Evolutionary conservation across 2,113 vertebrate species (phyloP), one percentile per base, ranked within the genome.

Genomic region (Natator depressus): DNA sequence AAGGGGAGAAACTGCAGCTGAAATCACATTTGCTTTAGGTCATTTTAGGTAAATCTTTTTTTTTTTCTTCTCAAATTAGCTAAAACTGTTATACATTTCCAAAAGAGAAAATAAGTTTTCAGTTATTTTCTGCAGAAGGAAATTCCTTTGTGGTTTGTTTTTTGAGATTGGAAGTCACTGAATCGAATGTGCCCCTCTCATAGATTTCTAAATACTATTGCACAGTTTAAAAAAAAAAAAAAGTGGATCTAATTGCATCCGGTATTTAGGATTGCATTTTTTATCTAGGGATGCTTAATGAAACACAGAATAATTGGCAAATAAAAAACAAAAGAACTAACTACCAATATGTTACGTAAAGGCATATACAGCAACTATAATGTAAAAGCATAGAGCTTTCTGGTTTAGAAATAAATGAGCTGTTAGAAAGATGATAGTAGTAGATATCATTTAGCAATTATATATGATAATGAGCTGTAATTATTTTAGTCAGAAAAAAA

Each of bases 91-190:
- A 29, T 69, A 91, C 84, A 19, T 92, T 88, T 89, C 91, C 57
- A 95, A 88, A 65, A 83, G 83, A 75, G 38, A 85, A 88, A 94
- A 75, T 84, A 92, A 31, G 49, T 79, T 89, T 93, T 7, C 38
- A 80, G 89, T 94, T 92, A 80, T 72, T 94, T 91, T 54, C 79
- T 95, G 80, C 47, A 84, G 88, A 92, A 91, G 53, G 51, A 94
- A 92, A 38, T 92, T 94, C 87, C 93, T 95, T 47, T 91, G 88
- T 83, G 29, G 80, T 89, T 72, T 75, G 53, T 85, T 50, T 95
- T 95, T 65, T 86, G 95, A 90, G 94, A 95, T 85, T 85, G 90
- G 82, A 72, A 89, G 49, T 79, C 31, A 46, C 31, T 65, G 85
- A 93, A 76, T 65, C 78, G 83, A 87, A 88, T 59, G 92, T 81